phyloP scores from a whole-genome alignment of 2,797 vertebrate genomes.

The Nyctalus aviator region DNA sequence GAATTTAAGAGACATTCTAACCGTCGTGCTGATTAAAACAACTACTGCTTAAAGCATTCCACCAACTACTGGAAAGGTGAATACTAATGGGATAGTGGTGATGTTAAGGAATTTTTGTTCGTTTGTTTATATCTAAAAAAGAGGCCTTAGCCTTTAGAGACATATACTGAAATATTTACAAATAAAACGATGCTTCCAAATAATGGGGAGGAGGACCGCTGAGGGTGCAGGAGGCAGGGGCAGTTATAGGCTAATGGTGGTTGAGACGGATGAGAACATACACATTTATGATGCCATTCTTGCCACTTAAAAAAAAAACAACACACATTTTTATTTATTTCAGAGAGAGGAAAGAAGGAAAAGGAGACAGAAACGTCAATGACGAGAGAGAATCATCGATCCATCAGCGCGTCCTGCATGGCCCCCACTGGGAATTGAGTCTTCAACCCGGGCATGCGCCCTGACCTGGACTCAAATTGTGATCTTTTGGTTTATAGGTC shows the following conservation, averaged over 20 bases:
- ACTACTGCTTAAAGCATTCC: not conserved
- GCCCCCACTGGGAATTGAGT: too few species aligned
- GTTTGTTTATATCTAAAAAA: not conserved
- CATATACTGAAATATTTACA: not conserved
- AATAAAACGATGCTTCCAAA: not conserved
- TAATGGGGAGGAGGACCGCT: accelerated
- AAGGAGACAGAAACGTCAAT: too few species aligned
- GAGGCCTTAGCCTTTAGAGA: not conserved
- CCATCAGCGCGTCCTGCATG: too few species aligned
- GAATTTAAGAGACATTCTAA: not conserved
- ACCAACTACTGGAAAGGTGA: not conserved
- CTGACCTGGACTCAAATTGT: too few species aligned
- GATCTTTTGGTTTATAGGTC: too few species aligned
- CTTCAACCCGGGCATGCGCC: too few species aligned
- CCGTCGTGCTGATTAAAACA: too few species aligned
- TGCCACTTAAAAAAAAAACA: not conserved
- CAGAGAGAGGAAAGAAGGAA: too few species aligned
- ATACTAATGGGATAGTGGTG: not conserved
- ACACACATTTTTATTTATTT: too few species aligned
- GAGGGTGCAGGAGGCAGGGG: not conserved
- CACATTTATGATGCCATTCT: not conserved
- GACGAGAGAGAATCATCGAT: too few species aligned
- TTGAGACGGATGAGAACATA: not conserved
- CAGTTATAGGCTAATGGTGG: too few species aligned
- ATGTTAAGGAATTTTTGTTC: not conserved